Base-by-base conservation (phyloP, 2,113 vertebrate species). In the Syrrhaptes paradoxus region DNA sequence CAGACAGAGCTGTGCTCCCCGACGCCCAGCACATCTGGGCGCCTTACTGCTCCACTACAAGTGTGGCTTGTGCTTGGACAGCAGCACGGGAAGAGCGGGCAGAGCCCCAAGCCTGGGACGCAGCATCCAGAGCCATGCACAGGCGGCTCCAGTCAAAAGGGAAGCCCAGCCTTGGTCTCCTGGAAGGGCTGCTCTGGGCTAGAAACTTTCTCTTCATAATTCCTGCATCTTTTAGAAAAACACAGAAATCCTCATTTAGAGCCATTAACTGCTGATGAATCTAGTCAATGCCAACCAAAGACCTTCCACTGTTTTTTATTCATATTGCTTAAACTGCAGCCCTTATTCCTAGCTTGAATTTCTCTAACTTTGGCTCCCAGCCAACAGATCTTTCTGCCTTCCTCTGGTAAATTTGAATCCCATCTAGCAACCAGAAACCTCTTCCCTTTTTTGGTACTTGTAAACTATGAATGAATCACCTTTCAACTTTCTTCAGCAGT, bases 371-470 rank as follows among this genome's bases (percentile, higher is more conserved):
- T 86, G 90, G 93, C 90, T 91, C 83, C 59, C 72, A 77, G 82
- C 95, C 93, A 96, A 36, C 59, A 73, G 67, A 90, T 63, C 55
- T 81, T 55, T 87, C 65, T 92, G 86, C 66, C 17, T 90, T 81
- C 58, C 82, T 73, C 93, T 70, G 75, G 78, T 89, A 55, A 91
- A 96, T 67, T 24, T 80, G 85, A 92, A 87, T 71, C 72, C 51
- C 75, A 77, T 90, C 74, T 73, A 91, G 68, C 75, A 87, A 91
- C 71, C 74, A 96, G 90, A 97, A 94, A 88, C 48, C 72, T 70
- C 63, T 96, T 93, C 54, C 94, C 91, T 94, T 96, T 97, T 95
- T 93, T 94, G 91, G 93, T 77, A 74, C 82, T 55, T 93, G 46
- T 51, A 94, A 91, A 91, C 82, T 62, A 48, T 67, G 78, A 77